Evolutionary conservation across 2,888 invertebrate genomes (phyloP), one percentile per base, ranked within the genome.

Genomic region (Argyresthia goedartella): DNA sequence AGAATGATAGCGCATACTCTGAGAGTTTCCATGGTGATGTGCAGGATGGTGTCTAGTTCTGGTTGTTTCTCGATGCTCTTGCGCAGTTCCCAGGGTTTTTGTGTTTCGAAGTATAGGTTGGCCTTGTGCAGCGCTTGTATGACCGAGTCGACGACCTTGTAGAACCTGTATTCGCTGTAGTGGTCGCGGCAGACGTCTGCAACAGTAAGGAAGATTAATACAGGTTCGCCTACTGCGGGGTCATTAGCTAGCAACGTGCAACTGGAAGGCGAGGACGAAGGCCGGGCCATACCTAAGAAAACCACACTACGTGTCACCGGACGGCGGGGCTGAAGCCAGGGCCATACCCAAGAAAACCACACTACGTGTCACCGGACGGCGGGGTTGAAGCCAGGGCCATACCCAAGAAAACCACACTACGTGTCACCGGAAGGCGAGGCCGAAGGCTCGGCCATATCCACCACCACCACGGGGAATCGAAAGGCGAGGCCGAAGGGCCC

Each of bases 61-160:
- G 89, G 81, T 49, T 88, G 86, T 16, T 84, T 71, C 45, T 88
- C 81, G 0, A 84, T 75, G 9, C 85, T 70, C 65, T 94, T 93
- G 52, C 88, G 90, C 54, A 98, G 85, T 59, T 92, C 90, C 99
- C 99, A 99, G 0, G 98, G 98, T 71, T 93, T 92, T 61, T 91
- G 89, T 4, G 91, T 84, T 66, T 98, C 94, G 64, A 99, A 92
- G 88, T 97, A 95, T 55, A 90, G 82, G 84, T 99, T 99, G 14
- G 95, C 92, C 34, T 90, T 80, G 65, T 94, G 93, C 10, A 98
- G 78, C 0, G 91, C 89, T 10, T 88, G 81, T 75, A 97, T 91
- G 0, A 95, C 89, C 0, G 89, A 84, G 69, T 97, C 95, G 0
- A 94, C 91, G 0, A 90, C 95, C 76, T 92, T 91, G 84, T 97